These are phyloP conservation scores for Thunnus albacares DNA, from an alignment of 2,797 vertebrate genomes.

Conservation along the genomic window DNA sequence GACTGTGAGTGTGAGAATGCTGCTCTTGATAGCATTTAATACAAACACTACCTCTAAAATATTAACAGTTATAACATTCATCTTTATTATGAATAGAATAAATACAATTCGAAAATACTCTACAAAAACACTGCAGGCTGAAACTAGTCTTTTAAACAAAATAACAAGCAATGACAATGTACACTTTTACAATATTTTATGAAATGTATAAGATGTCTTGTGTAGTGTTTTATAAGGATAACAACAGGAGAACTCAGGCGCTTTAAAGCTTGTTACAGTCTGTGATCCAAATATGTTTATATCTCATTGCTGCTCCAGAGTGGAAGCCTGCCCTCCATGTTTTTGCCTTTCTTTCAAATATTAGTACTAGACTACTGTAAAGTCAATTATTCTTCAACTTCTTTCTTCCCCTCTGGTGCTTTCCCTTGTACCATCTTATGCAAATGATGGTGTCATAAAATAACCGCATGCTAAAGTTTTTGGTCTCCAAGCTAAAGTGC, in stretches of 20 bases:
- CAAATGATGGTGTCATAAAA: constrained; percentile 26
- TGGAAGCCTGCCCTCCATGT: background rate
- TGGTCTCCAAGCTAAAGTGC: constrained; percentile 16
- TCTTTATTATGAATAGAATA: constrained; percentile 18
- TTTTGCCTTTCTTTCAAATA: constrained; percentile 9
- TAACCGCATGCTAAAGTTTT: constrained; percentile 4
- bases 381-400: constrained; percentile 7
- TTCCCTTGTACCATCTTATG: constrained; percentile 24
- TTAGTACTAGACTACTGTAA: constrained; percentile 4
- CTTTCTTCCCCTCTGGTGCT: constrained; percentile 11
- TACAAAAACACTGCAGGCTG: background rate
- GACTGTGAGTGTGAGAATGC: background rate
- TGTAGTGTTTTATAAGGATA: constrained; percentile 1
- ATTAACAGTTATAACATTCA: background rate
- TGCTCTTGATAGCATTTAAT: background rate
- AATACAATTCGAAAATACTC: background rate
- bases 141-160: background rate
- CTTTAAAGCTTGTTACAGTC: constrained; percentile 7
- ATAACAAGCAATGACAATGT: background rate
- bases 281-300: constrained; percentile 12
- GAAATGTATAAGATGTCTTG: background rate
- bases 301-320: constrained; percentile 9
- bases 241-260: background rate
- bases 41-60: background rate
- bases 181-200: constrained; percentile 4